Conservation (phyloP, 2,113 vertebrate genomes). For the Caranx melampygus region DNA sequence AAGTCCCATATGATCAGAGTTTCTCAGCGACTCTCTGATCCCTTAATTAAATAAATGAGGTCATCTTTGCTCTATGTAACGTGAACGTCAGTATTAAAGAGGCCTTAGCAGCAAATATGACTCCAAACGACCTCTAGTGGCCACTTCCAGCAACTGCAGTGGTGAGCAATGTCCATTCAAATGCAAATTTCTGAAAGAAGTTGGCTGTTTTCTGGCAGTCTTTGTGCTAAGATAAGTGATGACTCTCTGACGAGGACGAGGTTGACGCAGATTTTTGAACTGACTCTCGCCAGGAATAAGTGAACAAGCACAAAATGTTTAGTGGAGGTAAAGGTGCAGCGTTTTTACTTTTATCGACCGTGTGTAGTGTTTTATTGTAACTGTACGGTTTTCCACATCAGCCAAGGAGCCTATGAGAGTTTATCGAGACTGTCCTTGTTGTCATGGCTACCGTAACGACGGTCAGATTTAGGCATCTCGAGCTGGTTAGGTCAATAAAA, state of each 20-base stretch:
- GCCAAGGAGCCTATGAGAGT: not conserved
- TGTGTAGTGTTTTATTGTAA: not conserved
- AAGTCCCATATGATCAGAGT: slow-evolving; percentile 50
- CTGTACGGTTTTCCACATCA: not conserved
- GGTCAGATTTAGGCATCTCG: no score
- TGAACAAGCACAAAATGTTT: not conserved
- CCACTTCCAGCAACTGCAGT: slow-evolving; percentile 50
- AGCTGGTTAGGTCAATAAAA: no score
- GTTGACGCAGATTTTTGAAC: not conserved
- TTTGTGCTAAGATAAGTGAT: not conserved
- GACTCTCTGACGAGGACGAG: not conserved
- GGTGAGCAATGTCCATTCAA: slow-evolving; percentile 17
- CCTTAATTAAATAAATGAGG: slow-evolving; percentile 59
- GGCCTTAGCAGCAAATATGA: slow-evolving; percentile 30
- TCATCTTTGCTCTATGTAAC: slow-evolving; percentile 55
- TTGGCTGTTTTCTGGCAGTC: no score
- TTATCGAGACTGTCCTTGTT: no score
- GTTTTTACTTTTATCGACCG: not conserved
- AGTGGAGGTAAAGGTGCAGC: not conserved
- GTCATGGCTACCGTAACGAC: no score
- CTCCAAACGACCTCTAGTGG: slow-evolving; percentile 42
- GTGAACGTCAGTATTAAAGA: slow-evolving; percentile 54
- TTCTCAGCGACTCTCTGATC: slow-evolving; percentile 48
- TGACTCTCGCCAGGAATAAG: not conserved
- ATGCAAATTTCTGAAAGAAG: not conserved